Conservation (phyloP, 2,113 vertebrate genomes). For the Phaethornis superciliosus region DNA sequence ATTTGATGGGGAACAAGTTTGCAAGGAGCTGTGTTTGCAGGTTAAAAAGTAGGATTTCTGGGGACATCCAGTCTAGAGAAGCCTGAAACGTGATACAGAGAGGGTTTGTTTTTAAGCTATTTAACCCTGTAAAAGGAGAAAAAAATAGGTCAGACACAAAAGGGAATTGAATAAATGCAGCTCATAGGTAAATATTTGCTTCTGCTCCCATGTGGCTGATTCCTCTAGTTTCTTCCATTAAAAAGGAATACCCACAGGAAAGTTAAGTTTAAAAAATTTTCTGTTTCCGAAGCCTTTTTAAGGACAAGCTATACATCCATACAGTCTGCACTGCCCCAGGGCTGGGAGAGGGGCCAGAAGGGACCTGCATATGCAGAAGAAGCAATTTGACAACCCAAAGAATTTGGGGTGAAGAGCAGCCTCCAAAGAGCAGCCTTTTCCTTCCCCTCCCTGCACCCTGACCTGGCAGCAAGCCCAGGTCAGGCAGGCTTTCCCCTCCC, state of each 20-base stretch:
- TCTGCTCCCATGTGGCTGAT: slow-evolving; percentile 2
- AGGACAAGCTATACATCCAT: background rate
- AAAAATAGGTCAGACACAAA: slow-evolving; percentile 13
- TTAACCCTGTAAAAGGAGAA: slow-evolving; percentile 23
- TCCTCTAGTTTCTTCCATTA: background rate
- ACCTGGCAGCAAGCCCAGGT: background rate
- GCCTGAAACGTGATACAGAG: background rate
- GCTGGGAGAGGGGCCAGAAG: background rate
- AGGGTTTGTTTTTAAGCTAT: background rate
- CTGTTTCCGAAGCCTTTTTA: slow-evolving; percentile 9
- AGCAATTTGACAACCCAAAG: background rate
- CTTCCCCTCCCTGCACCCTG: background rate
- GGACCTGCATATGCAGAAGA: background rate
- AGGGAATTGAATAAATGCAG: slow-evolving; percentile 35
- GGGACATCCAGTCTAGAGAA: background rate
- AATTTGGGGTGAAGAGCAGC: background rate
- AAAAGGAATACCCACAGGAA: background rate
- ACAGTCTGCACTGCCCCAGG: background rate
- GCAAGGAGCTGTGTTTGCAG: background rate
- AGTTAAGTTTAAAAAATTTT: background rate
- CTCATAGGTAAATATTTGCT: slow-evolving; percentile 47
- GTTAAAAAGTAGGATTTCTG: background rate
- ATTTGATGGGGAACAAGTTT: background rate
- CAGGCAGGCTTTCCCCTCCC: background rate
- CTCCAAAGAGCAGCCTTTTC: background rate